Conservation (phyloP, 2,888 invertebrate genomes). For the Pristionchus arcanus region DNA sequence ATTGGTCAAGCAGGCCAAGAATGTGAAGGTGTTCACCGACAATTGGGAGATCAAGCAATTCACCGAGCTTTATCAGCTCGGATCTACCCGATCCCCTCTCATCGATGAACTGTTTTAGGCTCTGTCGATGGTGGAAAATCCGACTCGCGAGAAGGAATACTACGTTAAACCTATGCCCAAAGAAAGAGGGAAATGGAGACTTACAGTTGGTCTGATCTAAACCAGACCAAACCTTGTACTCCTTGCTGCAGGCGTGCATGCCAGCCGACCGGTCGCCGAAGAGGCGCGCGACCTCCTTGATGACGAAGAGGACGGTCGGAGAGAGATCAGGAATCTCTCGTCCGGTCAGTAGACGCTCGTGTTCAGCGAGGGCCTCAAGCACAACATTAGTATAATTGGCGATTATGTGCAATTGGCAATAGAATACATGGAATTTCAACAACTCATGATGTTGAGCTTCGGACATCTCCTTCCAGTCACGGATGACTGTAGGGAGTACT, state of each 20-base stretch:
- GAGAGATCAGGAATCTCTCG: neutral
- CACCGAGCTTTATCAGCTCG: too few relatives aligned
- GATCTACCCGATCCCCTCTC: neutral
- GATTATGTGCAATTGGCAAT: constrained; percentile 31
- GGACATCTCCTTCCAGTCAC: neutral
- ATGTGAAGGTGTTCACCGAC: too few relatives aligned
- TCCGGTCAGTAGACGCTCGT: neutral
- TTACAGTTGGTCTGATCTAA: too few relatives aligned
- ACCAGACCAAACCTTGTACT: too few relatives aligned
- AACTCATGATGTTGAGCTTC: neutral
- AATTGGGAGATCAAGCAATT: too few relatives aligned
- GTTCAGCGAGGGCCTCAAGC: constrained; percentile 25
- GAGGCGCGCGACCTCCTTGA: constrained; percentile 41
- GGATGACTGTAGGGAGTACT: neutral
- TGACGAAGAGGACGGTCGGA: neutral
- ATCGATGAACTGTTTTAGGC: constrained; percentile 17
- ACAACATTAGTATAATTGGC: constrained; percentile 24
- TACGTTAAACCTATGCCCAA: too few relatives aligned
- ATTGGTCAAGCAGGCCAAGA: too few relatives aligned
- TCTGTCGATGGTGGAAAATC: constrained; percentile 10
- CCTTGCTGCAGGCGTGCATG: too few relatives aligned
- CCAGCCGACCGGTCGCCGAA: too few relatives aligned
- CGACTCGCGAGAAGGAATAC: neutral
- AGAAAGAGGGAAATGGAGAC: too few relatives aligned
- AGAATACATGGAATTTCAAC: neutral